Conservation (phyloP, 2,888 invertebrate species). For the Hydraecia micacea region DNA sequence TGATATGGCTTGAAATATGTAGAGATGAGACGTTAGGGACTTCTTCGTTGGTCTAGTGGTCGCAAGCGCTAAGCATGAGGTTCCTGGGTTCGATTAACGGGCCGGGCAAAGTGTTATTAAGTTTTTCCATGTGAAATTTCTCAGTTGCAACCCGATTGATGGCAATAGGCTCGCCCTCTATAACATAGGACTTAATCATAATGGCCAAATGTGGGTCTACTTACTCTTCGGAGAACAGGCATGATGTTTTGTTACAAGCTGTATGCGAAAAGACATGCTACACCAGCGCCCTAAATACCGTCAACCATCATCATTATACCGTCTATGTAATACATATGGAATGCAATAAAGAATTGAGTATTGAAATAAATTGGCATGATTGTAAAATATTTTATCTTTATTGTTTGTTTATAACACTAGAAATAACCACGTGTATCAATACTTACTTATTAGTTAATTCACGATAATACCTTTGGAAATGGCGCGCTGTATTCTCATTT, state of each 20-base stretch:
- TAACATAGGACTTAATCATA: too few relatives aligned
- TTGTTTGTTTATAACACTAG: neutral
- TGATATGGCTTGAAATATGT: neutral
- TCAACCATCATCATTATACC: too few relatives aligned
- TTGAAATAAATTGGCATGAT: too few relatives aligned
- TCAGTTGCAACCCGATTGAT: neutral
- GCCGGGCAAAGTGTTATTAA: neutral
- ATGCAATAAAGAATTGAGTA: too few relatives aligned
- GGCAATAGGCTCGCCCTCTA: too few relatives aligned
- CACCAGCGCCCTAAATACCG: too few relatives aligned
- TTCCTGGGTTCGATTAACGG: neutral
- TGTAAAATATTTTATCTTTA: neutral
- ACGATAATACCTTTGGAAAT: slow-evolving; percentile 38
- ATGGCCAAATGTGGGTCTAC: too few relatives aligned
- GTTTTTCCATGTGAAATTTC: neutral
- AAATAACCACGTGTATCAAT: slow-evolving; percentile 7
- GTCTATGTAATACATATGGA: too few relatives aligned
- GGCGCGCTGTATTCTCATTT: slow-evolving; percentile 53
- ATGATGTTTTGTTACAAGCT: too few relatives aligned
- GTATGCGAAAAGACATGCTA: too few relatives aligned
- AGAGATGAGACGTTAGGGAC: too few relatives aligned
- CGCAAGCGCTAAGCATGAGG: neutral
- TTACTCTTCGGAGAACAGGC: too few relatives aligned
- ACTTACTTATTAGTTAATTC: slow-evolving; percentile 13
- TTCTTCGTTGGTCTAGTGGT: neutral